Percentiles rank a stretch among this genome's conserved stretches.
phyloP scores from a whole-genome alignment of 2,797 vertebrate species.

The Pseudomugil tenellus region DNA sequence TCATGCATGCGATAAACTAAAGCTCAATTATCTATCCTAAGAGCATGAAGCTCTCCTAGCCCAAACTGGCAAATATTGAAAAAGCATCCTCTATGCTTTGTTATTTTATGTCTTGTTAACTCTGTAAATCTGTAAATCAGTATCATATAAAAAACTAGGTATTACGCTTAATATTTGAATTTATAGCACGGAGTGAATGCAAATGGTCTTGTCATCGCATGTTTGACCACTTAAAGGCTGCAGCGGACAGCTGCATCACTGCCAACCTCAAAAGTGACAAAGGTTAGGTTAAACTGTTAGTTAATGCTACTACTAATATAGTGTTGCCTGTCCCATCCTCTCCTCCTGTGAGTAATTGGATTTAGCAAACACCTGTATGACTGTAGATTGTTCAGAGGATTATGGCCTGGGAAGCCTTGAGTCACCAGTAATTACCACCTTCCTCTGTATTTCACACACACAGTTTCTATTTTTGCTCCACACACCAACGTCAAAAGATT shows the following conservation, averaged over 20 bases:
- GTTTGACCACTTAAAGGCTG: background rate
- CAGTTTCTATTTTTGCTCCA: slow-evolving; percentile 2
- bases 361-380: slow-evolving; percentile 75
- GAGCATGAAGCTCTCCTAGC: slow-evolving; percentile 5
- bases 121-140: background rate
- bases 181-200: background rate
- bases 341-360: slow-evolving; percentile 66
- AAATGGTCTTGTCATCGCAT: slow-evolving; percentile 1
- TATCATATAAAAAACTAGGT: background rate
- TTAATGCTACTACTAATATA: slow-evolving; percentile 10
- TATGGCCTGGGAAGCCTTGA: slow-evolving; percentile 71
- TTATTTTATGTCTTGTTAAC: slow-evolving; percentile 17
- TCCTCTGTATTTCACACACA: slow-evolving; percentile 16
- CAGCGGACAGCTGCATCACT: slow-evolving; percentile 12
- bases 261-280: slow-evolving; percentile 1
- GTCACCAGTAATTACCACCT: slow-evolving; percentile 74
- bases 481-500: slow-evolving; percentile 24
- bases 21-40: slow-evolving; percentile 37
- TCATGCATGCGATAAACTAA: slow-evolving; percentile 41
- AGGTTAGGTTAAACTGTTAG: slow-evolving; percentile 1
- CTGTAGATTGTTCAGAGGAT: slow-evolving; percentile 76
- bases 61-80: slow-evolving; percentile 34
- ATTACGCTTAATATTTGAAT: background rate
- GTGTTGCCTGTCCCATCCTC: background rate
- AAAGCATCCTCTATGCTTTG: slow-evolving; percentile 6